Percentiles rank a stretch among this genome's conserved stretches.
Evolutionary conservation across 2,797 vertebrate genomes (phyloP).

Genomic region (Pseudochromis fuscus): DNA sequence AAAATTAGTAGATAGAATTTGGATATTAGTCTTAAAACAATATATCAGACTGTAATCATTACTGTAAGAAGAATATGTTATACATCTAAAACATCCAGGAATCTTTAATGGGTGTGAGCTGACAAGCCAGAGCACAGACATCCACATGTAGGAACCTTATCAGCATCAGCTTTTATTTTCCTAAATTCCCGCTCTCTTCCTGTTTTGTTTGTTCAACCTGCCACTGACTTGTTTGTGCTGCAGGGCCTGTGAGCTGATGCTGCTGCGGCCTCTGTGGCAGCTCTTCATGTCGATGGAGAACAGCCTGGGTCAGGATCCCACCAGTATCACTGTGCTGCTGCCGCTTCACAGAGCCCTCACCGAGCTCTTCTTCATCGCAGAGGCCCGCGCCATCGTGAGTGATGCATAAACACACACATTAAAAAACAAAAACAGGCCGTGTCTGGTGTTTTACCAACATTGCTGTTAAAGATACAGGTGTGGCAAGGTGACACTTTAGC

Average conservation of each 20-base stretch:
- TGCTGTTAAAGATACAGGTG: constrained; percentile 6
- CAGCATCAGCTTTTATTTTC: background rate
- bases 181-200: background rate
- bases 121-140: background rate
- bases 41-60: background rate
- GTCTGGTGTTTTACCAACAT: background rate
- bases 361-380: constrained; percentile 96
- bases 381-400: constrained; percentile 92
- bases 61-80: background rate
- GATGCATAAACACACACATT: background rate
- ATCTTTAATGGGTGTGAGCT: too few relatives aligned
- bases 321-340: constrained; percentile 91
- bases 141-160: too few relatives aligned
- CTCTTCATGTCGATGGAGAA: constrained; percentile 95
- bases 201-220: constrained; percentile 23
- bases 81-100: background rate
- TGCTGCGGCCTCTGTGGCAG: constrained; percentile 95
- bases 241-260: constrained; percentile 93
- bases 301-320: constrained; percentile 86
- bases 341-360: constrained; percentile 96
- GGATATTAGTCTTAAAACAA: background rate
- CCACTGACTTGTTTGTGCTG: constrained; percentile 30
- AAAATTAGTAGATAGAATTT: background rate
- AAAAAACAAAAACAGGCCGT: background rate
- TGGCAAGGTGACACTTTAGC: background rate